Conservation (phyloP, 2,113 vertebrate genomes). For the Otocyon megalotis region DNA sequence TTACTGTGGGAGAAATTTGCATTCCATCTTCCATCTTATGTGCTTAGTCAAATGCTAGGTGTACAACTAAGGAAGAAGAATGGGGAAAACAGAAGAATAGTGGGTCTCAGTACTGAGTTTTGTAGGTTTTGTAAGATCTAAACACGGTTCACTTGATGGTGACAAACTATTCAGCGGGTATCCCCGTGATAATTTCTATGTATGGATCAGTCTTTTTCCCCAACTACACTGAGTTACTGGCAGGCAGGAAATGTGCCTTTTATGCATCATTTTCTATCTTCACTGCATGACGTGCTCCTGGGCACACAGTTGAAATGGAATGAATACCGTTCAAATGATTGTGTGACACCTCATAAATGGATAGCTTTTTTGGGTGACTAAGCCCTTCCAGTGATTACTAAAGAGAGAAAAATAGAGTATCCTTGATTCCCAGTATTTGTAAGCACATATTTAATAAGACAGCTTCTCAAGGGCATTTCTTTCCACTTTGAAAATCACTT, state of each 20-base stretch:
- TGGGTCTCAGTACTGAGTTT: background rate
- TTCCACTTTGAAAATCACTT: conserved; percentile 70
- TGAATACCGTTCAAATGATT: conserved; percentile 45
- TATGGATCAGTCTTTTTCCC: background rate
- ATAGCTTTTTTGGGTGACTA: conserved; percentile 61
- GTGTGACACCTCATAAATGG: conserved; percentile 15
- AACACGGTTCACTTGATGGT: background rate
- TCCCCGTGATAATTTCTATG: background rate
- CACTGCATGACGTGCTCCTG: background rate
- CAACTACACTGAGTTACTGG: background rate
- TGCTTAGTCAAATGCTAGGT: conserved; percentile 48
- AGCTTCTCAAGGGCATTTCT: conserved; percentile 62
- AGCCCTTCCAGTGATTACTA: conserved; percentile 31
- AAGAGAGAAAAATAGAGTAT: conserved; percentile 34
- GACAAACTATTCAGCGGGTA: background rate
- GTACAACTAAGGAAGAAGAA: background rate
- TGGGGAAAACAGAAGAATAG: conserved; percentile 1
- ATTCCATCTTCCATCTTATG: conserved; percentile 41
- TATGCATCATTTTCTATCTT: background rate
- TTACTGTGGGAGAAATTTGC: conserved; percentile 59
- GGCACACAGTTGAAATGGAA: background rate
- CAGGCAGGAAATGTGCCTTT: conserved; percentile 29
- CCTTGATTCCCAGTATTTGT: conserved; percentile 64
- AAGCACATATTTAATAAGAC: conserved; percentile 64
- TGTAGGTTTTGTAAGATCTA: background rate